These are phyloP conservation scores for Drosophila buzzatii DNA, from an alignment of 2,888 invertebrate genomes.

Conservation along the genomic window DNA sequence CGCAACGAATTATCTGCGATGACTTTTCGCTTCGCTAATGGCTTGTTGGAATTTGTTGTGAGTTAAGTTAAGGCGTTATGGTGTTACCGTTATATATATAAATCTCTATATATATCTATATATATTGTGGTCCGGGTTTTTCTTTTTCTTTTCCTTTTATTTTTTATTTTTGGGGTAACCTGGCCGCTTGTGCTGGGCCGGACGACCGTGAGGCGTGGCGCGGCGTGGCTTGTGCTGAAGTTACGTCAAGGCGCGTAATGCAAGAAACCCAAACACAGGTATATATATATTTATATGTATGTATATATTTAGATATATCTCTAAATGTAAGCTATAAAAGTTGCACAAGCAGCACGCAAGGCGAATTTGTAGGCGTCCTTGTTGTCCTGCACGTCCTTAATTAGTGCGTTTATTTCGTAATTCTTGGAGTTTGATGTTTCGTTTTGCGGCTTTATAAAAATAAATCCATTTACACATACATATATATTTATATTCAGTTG, in stretches of 20 bases:
- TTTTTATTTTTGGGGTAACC: neutral
- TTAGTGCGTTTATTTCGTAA: conserved; percentile 55
- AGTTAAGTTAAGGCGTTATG: conserved; percentile 74
- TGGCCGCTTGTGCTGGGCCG: neutral
- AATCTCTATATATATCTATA: conserved; percentile 17
- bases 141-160: neutral
- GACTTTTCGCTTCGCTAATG: conserved; percentile 20
- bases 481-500: conserved; percentile 53
- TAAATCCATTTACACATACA: conserved; percentile 64
- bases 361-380: conserved; percentile 39
- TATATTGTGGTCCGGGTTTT: conserved; percentile 41
- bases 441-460: conserved; percentile 70
- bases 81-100: conserved; percentile 60
- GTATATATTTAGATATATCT: conserved; percentile 32
- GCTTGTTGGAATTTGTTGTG: conserved; percentile 63
- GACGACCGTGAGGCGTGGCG: conserved; percentile 9
- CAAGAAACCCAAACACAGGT: conserved; percentile 69
- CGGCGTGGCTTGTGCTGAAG: conserved; percentile 32
- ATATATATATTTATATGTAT: conserved; percentile 8
- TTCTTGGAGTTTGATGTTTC: conserved; percentile 43
- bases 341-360: conserved; percentile 62
- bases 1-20: conserved; percentile 56
- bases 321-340: conserved; percentile 42
- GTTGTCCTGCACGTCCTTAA: conserved; percentile 46
- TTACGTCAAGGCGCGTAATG: conserved; percentile 73